Conservation (phyloP, 2,113 vertebrate genomes). For the Callipepla californica region DNA sequence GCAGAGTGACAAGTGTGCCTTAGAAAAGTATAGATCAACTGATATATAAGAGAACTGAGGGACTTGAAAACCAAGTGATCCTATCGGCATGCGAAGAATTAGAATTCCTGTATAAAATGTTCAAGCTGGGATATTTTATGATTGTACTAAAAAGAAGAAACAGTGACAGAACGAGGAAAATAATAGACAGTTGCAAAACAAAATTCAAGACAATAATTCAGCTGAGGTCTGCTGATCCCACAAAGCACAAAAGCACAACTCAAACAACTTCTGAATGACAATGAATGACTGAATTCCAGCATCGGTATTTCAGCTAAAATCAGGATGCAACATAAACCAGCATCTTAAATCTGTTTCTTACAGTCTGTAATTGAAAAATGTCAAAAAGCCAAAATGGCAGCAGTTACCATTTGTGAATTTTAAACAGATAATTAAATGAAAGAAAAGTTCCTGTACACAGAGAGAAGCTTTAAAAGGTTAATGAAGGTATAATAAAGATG, state of each 20-base stretch:
- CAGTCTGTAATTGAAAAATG: conserved; percentile 60
- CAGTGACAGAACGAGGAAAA: conserved; percentile 19
- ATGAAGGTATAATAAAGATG: conserved; percentile 65
- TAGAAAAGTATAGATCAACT: not conserved
- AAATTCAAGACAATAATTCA: conserved; percentile 54
- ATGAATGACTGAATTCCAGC: conserved; percentile 21
- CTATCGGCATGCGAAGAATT: conserved; percentile 5
- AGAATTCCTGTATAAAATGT: conserved; percentile 1
- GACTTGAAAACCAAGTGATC: conserved; percentile 15
- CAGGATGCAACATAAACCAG: conserved; percentile 28
- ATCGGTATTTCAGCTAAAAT: conserved; percentile 33
- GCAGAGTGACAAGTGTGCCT: not conserved
- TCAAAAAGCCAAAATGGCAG: conserved; percentile 60
- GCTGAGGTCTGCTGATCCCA: conserved; percentile 41
- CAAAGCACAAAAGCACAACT: conserved; percentile 38
- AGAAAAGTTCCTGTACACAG: conserved; percentile 39
- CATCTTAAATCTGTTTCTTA: conserved; percentile 50
- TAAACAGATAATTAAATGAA: conserved; percentile 50
- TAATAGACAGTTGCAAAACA: conserved; percentile 26
- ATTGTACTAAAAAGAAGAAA: conserved; percentile 20
- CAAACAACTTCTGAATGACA: conserved; percentile 48
- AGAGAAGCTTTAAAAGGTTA: conserved; percentile 63
- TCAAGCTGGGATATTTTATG: conserved; percentile 35
- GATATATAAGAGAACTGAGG: not conserved
- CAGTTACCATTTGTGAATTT: conserved; percentile 58